Evolutionary conservation across 2,797 vertebrate species (phyloP), one percentile per base, ranked within the genome.

Genomic region (Eulemur coronatus): DNA sequence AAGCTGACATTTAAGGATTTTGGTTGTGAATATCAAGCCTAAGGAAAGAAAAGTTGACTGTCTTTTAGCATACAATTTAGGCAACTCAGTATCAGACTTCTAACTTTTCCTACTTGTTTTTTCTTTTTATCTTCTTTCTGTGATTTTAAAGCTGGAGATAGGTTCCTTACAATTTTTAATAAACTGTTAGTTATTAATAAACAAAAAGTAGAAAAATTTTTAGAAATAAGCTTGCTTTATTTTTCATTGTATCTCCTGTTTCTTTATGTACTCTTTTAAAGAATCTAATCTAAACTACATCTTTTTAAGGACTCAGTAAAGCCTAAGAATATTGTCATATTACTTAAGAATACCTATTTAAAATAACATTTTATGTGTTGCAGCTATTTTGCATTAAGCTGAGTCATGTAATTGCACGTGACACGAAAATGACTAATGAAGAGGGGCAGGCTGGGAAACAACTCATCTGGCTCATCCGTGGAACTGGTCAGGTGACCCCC

Each of bases 1-100:
- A 78, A 65, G 20, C 55, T 85, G 79, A 85, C 24, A 69, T 92
- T 92, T 79, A 87, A 94, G 38, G 72, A 75, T 87, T 67, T 93
- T 41, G 79, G 46, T 69, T 67, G 28, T 73, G n/a, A 69, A 67
- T 70, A 52, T 65, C 61, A 65, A 80, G 15, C 30, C 17, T 72
- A 82, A 33, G 14, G 12, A 38, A 55, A 70, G 81, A 43, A 43
- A 63, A 26, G 14, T 63, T 90, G 12, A 50, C 7, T 57, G 43
- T n/a, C 52, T 88, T 73, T 88, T 26, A 75, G 28, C 24, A 48
- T 17, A 5, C 24, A 88, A 22, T 92, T 69, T n/a, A 63, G 48
- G 52, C 33, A 59, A 79, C 52, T 76, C 57, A 79, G 46, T 90
- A 67, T 79, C 52, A 89, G 50, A 86, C 52, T 41, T 26, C 28